These are phyloP conservation scores for Panagrolaimus sp. DNA, from an alignment of 1,140 invertebrate species.

Conservation along the genomic window DNA sequence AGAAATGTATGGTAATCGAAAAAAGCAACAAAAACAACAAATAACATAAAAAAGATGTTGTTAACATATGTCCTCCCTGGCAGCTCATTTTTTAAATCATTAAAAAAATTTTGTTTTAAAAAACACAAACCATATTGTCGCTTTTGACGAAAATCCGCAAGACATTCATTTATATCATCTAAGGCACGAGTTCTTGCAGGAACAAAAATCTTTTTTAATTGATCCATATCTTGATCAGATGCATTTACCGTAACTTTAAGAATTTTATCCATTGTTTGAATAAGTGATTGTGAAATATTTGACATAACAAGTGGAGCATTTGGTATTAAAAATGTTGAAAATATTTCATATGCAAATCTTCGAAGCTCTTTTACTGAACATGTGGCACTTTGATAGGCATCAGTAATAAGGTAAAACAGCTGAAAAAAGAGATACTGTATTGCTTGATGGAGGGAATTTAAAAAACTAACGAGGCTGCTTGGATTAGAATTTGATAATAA, in stretches of 20 bases:
- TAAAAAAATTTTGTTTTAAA: not conserved
- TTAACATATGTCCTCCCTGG: too few species aligned
- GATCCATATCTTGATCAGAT: slow-evolving; percentile 66
- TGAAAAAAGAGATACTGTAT: slow-evolving; percentile 53
- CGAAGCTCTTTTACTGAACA: slow-evolving; percentile 76
- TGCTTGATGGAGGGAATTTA: not conserved
- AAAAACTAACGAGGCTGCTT: slow-evolving; percentile 30
- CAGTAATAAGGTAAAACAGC: slow-evolving; percentile 81
- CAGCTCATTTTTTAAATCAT: too few species aligned
- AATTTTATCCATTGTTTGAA: slow-evolving; percentile 47
- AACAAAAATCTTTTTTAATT: slow-evolving; percentile 77
- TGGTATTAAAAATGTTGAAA: slow-evolving; percentile 87
- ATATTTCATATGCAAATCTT: slow-evolving; percentile 95
- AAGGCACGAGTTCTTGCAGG: slow-evolving; percentile 77
- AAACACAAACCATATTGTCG: slow-evolving; percentile 66
- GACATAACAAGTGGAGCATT: slow-evolving; percentile 65
- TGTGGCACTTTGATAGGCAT: slow-evolving; percentile 72
- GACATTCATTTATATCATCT: slow-evolving; percentile 76
- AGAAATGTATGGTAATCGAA: not conserved
- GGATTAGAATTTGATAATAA: slow-evolving; percentile 38
- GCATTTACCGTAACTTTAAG: slow-evolving; percentile 23
- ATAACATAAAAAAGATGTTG: not conserved
- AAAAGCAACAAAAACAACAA: slow-evolving; percentile 6
- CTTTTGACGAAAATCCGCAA: slow-evolving; percentile 82
- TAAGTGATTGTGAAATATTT: slow-evolving; percentile 37